phyloP scores from a whole-genome alignment of 2,113 vertebrate genomes.

The Bambusicola thoracicus region DNA sequence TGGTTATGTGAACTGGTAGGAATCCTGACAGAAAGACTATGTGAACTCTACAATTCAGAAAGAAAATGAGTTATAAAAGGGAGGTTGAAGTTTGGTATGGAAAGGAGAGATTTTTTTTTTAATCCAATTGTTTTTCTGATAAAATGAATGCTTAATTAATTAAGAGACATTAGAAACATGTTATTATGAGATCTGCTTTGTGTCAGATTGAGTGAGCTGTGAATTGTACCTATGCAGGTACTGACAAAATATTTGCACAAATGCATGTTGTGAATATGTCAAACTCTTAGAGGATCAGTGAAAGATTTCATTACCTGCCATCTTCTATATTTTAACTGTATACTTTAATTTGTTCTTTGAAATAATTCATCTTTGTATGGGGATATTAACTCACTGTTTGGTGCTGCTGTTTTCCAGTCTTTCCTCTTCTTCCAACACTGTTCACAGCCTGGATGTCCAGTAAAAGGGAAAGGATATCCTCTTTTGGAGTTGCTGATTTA shows the following conservation, averaged over 20 bases:
- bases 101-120: background rate
- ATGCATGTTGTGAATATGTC: background rate
- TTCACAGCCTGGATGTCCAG: background rate
- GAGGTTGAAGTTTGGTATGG: background rate
- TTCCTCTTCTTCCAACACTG: background rate
- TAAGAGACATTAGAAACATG: background rate
- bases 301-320: background rate
- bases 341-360: background rate
- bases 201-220: background rate
- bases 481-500: background rate
- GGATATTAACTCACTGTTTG: background rate
- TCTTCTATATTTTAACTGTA: background rate
- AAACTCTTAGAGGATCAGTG: background rate
- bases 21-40: constrained; percentile 25
- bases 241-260: background rate
- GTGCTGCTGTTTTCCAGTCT: background rate
- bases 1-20: constrained; percentile 26
- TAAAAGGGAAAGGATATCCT: background rate
- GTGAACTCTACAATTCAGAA: constrained; percentile 7
- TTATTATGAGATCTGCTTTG: background rate
- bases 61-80: background rate
- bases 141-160: constrained; percentile 1
- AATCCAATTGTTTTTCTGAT: background rate
- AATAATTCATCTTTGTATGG: background rate
- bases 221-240: background rate